These are phyloP conservation scores for Neoascia interrupta DNA, from an alignment of 2,888 invertebrate species.

Conservation along the genomic window DNA sequence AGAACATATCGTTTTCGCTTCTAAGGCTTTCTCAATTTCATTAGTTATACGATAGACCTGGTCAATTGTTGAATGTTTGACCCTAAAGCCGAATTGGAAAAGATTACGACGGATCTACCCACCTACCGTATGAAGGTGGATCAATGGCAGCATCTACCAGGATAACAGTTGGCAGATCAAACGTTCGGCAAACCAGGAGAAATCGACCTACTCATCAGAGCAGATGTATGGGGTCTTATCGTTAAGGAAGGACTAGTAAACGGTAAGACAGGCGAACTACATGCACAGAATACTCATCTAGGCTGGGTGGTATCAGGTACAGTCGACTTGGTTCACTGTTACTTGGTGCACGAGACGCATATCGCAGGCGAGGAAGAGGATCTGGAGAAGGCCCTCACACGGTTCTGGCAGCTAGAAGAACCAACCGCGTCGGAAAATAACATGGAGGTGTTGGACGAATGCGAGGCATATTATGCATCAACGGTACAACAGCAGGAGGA, in stretches of 20 bases:
- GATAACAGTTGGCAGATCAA: background rate
- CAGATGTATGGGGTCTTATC: constrained; percentile 16
- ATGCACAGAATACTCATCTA: constrained; percentile 37
- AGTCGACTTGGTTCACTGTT: background rate
- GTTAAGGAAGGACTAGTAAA: constrained; percentile 8
- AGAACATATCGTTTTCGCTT: no score
- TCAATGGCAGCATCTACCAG: constrained; percentile 19
- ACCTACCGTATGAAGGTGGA: background rate
- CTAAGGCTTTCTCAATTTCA: no score
- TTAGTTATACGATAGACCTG: no score
- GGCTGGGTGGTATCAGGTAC: background rate
- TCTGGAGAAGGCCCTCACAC: background rate
- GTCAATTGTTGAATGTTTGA: no score
- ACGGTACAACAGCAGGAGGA: constrained; percentile 1
- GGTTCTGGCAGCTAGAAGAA: constrained; percentile 22
- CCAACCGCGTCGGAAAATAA: background rate
- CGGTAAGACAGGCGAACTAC: constrained; percentile 18
- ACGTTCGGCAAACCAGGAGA: constrained; percentile 7
- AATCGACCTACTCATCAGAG: constrained; percentile 13
- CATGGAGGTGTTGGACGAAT: constrained; percentile 6
- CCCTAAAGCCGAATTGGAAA: background rate
- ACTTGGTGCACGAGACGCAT: background rate
- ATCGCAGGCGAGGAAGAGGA: background rate
- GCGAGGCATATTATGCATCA: constrained; percentile 3
- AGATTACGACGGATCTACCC: constrained; percentile 13